phyloP scores from a whole-genome alignment of 1,140 invertebrate species.

The Oreohelix idahoensis region DNA sequence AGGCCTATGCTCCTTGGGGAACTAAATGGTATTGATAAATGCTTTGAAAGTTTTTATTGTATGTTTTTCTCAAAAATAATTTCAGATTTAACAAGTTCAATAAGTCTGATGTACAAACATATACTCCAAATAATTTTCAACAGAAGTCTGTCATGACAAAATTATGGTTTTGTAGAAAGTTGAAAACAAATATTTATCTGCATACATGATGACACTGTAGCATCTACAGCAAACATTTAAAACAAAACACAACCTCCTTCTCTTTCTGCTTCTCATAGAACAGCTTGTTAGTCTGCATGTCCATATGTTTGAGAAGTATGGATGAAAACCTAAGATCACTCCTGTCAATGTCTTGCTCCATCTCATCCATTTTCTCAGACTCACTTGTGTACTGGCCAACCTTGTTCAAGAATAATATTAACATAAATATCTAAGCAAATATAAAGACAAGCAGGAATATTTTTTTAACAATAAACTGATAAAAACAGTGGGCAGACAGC shows the following conservation, averaged over 20 bases:
- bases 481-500: too few relatives aligned
- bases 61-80: too few relatives aligned
- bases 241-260: conserved; percentile 73
- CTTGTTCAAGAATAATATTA: not conserved
- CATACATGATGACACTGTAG: too few relatives aligned
- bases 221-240: not conserved
- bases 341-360: conserved; percentile 53
- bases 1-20: too few relatives aligned
- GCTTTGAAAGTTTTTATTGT: too few relatives aligned
- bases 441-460: not conserved
- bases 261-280: conserved; percentile 79
- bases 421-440: not conserved
- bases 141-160: too few relatives aligned
- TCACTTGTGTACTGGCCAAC: conserved; percentile 84
- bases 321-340: conserved; percentile 70
- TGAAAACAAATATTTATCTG: too few relatives aligned
- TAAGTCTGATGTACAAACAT: too few relatives aligned
- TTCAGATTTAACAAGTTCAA: too few relatives aligned
- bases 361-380: conserved; percentile 79
- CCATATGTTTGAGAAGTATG: conserved; percentile 74
- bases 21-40: too few relatives aligned
- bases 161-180: too few relatives aligned
- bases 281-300: conserved; percentile 78
- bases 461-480: not conserved
- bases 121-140: too few relatives aligned